Evolutionary conservation across 2,113 vertebrate genomes (phyloP), one percentile per base, ranked within the genome.

Genomic region (Taurulus bubalis): DNA sequence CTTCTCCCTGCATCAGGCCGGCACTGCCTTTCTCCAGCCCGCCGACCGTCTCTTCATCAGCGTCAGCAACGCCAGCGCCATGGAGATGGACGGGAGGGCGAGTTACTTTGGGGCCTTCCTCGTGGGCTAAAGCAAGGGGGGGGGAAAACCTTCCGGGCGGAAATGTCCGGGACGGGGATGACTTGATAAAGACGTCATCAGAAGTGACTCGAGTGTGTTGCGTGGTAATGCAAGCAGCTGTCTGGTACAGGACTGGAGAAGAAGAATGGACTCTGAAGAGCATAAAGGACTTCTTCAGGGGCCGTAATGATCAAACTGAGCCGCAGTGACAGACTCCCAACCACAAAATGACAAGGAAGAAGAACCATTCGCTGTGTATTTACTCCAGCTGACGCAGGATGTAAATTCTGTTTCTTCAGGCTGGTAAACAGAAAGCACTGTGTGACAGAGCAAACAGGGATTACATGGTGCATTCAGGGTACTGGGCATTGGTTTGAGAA

Each of bases 81-180:
- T 98, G 73, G 96, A 97, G 90, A 95, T 96, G 96, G 96, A 98
- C 51, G 96, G 96, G 80, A 95, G 96, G 88, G 96, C 96, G 2
- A 98, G 97, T 63, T 98, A 96, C 90, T 98, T 97, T 1, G 97
- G 97, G 58, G 96, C 95, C 12, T 98, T 98, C 87, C 91, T 97
- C 75, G 90, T 98, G 14, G 86, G 92, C 75, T 98, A 96, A 91
- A 62, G 28, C 11, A 10, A 20, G 47, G 14, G 14, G 3, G 18
- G 12, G 34, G 24, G 12, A 3, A 49, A 58, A 30, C 6, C 26
- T 24, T 2, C 16, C 7, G 8, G 9, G n/a, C 1, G 3, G 11
- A 68, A 10, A 24, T 7, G 47, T 73, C 66, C n/a, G 1, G 22
- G 47, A 64, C 66, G 24, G 26, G 45, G 80, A 76, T 40, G 65